A percentile compares a stretch with the other conserved stretches of the same genome.
phyloP scores from a whole-genome alignment of 2,113 vertebrate species.

The Tachycineta bicolor region DNA sequence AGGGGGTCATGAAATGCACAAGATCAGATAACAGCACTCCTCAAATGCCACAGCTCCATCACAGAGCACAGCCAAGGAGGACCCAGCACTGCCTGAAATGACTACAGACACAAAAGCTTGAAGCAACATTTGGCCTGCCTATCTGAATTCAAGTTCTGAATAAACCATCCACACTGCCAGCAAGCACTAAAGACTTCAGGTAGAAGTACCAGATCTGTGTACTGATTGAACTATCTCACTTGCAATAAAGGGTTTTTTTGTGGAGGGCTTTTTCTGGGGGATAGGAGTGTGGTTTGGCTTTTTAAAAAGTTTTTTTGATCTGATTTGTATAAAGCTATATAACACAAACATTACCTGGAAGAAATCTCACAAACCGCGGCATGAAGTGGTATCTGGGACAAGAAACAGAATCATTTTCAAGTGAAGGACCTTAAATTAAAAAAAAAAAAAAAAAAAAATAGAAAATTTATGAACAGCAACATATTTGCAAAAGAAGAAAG shows the following conservation, averaged over 20 bases:
- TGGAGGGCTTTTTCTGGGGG: fast-evolving
- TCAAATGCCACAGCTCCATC: background rate
- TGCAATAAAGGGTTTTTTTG: background rate
- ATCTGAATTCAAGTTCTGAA: background rate
- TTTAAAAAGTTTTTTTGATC: background rate
- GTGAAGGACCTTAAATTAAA: conserved; percentile 81
- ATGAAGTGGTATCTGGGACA: conserved; percentile 97
- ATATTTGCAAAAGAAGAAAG: background rate
- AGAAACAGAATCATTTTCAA: conserved; percentile 72
- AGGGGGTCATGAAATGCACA: background rate
- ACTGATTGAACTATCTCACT: background rate
- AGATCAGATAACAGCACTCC: background rate
- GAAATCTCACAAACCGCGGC: conserved; percentile 95
- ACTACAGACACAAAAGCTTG: background rate
- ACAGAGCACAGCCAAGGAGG: background rate
- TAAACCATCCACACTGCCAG: background rate
- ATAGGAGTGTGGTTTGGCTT: background rate
- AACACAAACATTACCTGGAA: conserved; percentile 85
- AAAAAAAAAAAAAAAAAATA: background rate
- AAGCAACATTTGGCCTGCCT: background rate
- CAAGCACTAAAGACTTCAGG: background rate
- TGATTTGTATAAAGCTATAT: background rate
- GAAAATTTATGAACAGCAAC: background rate
- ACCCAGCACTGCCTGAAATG: background rate
- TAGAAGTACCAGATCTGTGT: background rate